A percentile compares a stretch with the other conserved stretches of the same genome.
Evolutionary conservation across 2,797 vertebrate species (phyloP).

Genomic region (Neoniphon sammara): DNA sequence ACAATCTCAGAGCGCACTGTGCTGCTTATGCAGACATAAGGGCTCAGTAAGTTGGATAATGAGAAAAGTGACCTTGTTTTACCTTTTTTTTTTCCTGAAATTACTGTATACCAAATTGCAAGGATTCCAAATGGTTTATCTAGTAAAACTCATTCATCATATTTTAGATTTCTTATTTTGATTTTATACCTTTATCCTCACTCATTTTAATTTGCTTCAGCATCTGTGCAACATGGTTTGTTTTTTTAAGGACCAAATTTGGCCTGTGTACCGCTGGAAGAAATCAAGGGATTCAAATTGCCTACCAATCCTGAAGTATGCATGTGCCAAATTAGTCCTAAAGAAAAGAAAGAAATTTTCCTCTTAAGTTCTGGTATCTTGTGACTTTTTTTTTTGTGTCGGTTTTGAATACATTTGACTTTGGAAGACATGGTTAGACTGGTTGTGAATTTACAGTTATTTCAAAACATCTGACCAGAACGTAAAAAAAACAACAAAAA

Average conservation of each 20-base stretch:
- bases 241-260: constrained; percentile 67
- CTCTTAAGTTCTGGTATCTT: constrained; percentile 11
- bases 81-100: constrained; percentile 20
- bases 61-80: constrained; percentile 51
- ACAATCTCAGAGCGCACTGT: constrained; percentile 36
- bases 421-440: background rate
- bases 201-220: constrained; percentile 47
- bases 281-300: constrained; percentile 57
- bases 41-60: constrained; percentile 41
- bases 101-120: constrained; percentile 52
- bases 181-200: constrained; percentile 29
- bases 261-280: constrained; percentile 59
- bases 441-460: constrained; percentile 33
- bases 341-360: background rate
- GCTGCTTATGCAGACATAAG: constrained; percentile 41
- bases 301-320: constrained; percentile 25
- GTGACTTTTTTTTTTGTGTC: background rate
- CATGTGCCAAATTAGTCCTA: constrained; percentile 33
- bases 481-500: background rate
- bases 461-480: constrained; percentile 8
- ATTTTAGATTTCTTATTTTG: constrained; percentile 49
- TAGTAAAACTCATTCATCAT: constrained; percentile 11
- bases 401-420: background rate
- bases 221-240: constrained; percentile 42
- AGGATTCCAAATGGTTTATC: constrained; percentile 25